A percentile compares a stretch with the other conserved stretches of the same genome.
phyloP scores from a whole-genome alignment of 92 coral and sea anemone genomes.

The Porites divaricata region DNA sequence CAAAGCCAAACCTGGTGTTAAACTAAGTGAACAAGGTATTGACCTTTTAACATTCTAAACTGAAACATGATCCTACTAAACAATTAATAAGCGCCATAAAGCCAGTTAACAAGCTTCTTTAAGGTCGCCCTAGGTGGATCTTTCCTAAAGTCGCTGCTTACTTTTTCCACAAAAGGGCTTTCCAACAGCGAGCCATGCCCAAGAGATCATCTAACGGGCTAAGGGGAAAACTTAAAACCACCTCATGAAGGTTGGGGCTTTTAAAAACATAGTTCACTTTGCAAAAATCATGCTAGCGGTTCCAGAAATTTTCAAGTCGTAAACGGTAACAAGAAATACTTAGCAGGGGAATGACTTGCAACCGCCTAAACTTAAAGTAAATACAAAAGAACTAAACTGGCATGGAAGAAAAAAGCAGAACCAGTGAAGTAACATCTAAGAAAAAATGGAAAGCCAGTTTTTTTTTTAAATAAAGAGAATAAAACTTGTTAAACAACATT shows the following conservation, averaged over 20 bases:
- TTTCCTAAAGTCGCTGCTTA: not conserved
- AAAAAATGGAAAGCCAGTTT: no score
- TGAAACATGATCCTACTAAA: not conserved
- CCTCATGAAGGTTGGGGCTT: no score
- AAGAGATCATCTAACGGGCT: no score
- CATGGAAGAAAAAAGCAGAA: not conserved
- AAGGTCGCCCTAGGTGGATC: not conserved
- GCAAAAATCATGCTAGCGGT: no score
- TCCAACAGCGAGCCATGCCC: no score
- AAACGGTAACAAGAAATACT: no score
- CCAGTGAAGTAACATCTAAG: not conserved
- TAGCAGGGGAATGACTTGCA: no score
- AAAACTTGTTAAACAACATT: no score
- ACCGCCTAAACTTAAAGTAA: not conserved
- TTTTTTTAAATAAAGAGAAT: no score
- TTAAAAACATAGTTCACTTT: no score
- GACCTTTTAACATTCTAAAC: not conserved
- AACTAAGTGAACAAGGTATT: slow-evolving; percentile 26
- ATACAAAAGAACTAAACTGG: not conserved
- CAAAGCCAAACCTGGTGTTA: slow-evolving; percentile 56
- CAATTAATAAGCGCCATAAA: not conserved
- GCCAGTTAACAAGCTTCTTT: not conserved
- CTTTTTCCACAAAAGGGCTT: not conserved
- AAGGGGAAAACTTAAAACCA: no score
- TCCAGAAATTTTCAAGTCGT: no score